Percentiles rank a stretch among this genome's conserved stretches.
Conservation (phyloP, 2,888 invertebrate genomes). For the Yponomeuta evonymella region DNA sequence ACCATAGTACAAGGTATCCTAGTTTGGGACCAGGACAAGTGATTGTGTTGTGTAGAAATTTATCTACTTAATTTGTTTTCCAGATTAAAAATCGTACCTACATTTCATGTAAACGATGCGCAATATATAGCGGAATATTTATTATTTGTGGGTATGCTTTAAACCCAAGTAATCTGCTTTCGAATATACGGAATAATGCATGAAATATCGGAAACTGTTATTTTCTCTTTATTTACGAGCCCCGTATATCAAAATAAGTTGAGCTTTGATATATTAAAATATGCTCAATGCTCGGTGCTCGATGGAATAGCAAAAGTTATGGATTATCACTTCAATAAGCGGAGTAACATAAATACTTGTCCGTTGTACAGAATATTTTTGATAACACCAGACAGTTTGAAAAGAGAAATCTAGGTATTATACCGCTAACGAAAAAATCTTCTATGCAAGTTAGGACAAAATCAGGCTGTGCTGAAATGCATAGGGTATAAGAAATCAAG, state of each 20-base stretch:
- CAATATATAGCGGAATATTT: not conserved
- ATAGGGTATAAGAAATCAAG: no score
- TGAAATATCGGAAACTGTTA: slow-evolving; percentile 3
- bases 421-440: no score
- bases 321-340: not conserved
- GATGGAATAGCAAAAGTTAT: not conserved
- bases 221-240: slow-evolving; percentile 4
- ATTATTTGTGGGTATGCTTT: not conserved
- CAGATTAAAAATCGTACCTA: no score
- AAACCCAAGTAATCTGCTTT: slow-evolving; percentile 2
- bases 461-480: no score
- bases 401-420: no score
- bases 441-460: no score
- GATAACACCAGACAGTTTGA: no score
- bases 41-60: no score
- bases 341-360: not conserved
- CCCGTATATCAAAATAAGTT: slow-evolving; percentile 1
- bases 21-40: no score
- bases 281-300: not conserved
- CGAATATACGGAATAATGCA: slow-evolving; percentile 6
- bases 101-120: not conserved
- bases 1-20: no score
- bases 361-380: not conserved
- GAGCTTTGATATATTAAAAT: slow-evolving; percentile 10
- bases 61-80: slow-evolving; percentile 15